Base-by-base conservation (phyloP, 2,113 vertebrate genomes). In the Rhabdornis inornatus region DNA sequence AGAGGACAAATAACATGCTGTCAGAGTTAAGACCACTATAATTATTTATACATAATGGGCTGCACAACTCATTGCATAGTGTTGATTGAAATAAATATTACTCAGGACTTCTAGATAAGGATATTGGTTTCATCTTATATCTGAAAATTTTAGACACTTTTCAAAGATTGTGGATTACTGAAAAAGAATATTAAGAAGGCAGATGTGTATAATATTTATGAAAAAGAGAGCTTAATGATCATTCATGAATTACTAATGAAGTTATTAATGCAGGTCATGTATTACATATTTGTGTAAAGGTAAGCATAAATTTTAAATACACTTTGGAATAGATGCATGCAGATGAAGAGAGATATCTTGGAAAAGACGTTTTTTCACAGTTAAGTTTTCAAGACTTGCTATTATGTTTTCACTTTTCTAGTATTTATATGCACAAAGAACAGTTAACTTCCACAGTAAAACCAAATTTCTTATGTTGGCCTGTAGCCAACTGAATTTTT, bases 31-130 rank as follows among this genome's bases (percentile, higher is more conserved):
- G 60, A 40, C 2, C 25, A 45, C n/a, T 83, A 0, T 49, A 39
- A 50, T 87, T 71, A 72, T 93, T 95, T 90, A 6, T 87, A 13
- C 17, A 28, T 60, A 89, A 64, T 83, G 23, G 60, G 15, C 69
- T 93, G 50, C 35, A 61, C 30, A n/a, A 68, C 7, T 90, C 13
- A 55, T 42, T 95, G 12, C 61, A 50, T 66, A 77, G 68, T 90
- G 16, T 79, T 94, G 14, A 60, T 92, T 93, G 76, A 94, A 94
- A 89, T 83, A 92, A 90, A 87, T 60, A 28, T 82, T 83, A 93
- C 55, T 59, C 60, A 91, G 50, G 68, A 77, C 9, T 90, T 82
- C 55, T 44, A 89, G 14, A 76, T 90, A 47, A 95, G 33, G 49
- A 31, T 92, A 71, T 30, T 80, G 9, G 30, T 92, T 86, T 78